A percentile compares a stretch with the other conserved stretches of the same genome.
Conservation (phyloP, 2,797 vertebrate species). For the Graptemys geographica region DNA sequence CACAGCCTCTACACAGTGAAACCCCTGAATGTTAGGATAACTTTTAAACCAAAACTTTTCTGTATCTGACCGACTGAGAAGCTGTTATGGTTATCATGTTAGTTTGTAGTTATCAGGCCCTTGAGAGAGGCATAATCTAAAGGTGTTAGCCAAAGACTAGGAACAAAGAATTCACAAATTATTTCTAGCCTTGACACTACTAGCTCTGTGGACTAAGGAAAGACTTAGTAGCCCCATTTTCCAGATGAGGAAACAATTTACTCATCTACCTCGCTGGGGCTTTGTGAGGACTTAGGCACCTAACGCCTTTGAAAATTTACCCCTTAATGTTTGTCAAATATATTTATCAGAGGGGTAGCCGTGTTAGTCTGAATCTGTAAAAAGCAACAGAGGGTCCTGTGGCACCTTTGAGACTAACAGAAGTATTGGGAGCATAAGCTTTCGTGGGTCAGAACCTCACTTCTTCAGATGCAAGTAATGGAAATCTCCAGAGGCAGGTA, state of each 20-base stretch:
- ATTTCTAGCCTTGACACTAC: background rate
- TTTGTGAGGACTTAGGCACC: background rate
- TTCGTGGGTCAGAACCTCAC: too few relatives aligned
- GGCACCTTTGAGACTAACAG: too few relatives aligned
- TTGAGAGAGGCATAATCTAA: background rate
- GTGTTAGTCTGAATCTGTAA: too few relatives aligned
- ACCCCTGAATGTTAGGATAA: background rate
- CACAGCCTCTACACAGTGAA: background rate
- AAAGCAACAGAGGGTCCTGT: too few relatives aligned
- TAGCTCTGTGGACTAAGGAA: background rate
- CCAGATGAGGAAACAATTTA: too few relatives aligned
- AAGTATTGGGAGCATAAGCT: too few relatives aligned
- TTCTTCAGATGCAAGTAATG: too few relatives aligned
- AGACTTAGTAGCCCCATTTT: background rate
- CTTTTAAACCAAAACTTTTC: background rate
- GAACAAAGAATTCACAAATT: background rate
- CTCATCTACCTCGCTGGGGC: background rate
- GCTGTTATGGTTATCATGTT: background rate
- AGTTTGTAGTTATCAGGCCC: background rate
- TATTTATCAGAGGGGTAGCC: background rate
- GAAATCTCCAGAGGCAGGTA: too few relatives aligned
- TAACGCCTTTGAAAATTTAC: background rate
- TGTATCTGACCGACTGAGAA: background rate
- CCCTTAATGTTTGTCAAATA: background rate
- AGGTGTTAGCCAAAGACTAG: background rate